These are phyloP conservation scores for Madoqua kirkii DNA, from an alignment of 2,113 vertebrate species.

Conservation along the genomic window DNA sequence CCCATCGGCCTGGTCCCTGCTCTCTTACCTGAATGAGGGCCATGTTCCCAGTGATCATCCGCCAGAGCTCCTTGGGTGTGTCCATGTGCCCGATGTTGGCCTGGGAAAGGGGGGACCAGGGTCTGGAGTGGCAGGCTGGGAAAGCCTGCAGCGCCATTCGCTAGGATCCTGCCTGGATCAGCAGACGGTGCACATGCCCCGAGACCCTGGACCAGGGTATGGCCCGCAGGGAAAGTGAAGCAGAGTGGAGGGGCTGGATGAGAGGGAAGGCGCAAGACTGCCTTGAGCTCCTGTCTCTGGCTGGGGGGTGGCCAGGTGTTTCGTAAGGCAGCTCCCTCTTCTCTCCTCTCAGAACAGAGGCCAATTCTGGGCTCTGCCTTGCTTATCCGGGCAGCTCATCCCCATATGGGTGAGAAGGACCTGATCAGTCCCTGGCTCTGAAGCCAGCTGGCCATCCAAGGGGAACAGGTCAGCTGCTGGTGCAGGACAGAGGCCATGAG, in stretches of 20 bases:
- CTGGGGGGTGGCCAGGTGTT: slow-evolving; percentile 26
- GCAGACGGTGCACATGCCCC: not conserved
- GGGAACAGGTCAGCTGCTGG: not conserved
- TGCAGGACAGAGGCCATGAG: not conserved
- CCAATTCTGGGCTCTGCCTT: not conserved
- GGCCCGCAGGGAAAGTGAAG: not conserved
- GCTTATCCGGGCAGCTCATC: not conserved
- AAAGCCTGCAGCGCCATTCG: not conserved
- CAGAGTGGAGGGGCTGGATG: no score
- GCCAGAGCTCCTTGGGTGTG: slow-evolving; percentile 95
- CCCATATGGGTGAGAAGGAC: not conserved
- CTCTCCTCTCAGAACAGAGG: not conserved
- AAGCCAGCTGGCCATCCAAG: not conserved
- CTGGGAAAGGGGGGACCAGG: slow-evolving; percentile 73
- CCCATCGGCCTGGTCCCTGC: not conserved
- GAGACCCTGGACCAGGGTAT: not conserved
- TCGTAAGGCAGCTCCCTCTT: not conserved
- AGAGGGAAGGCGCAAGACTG: not conserved
- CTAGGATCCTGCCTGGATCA: not conserved
- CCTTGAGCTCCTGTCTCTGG: slow-evolving; percentile 62
- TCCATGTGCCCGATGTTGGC: slow-evolving; percentile 99
- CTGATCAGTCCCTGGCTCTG: not conserved
- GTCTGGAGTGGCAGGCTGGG: not conserved
- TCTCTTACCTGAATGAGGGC: slow-evolving; percentile 94
- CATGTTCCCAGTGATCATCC: slow-evolving; percentile 96